phyloP scores from a whole-genome alignment of 1,140 invertebrate species.

The Drosophila ironensis region DNA sequence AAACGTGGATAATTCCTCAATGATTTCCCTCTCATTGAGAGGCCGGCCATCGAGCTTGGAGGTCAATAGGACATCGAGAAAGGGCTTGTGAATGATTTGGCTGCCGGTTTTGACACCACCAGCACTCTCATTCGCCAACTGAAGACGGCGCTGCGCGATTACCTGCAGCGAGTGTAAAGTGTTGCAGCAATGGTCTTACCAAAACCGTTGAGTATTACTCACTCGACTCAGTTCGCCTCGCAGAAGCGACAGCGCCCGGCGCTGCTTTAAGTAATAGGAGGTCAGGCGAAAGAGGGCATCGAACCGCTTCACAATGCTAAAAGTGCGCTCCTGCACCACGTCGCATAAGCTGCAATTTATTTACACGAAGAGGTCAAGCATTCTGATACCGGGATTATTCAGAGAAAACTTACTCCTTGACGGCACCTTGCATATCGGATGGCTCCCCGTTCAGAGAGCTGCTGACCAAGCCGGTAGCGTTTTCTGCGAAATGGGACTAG shows the following conservation, averaged over 20 bases:
- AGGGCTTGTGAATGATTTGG: slow-evolving; percentile 32
- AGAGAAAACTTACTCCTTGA: slow-evolving; percentile 58
- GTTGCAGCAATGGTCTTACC: too few relatives aligned
- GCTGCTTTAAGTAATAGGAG: slow-evolving; percentile 69
- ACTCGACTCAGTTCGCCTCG: slow-evolving; percentile 50
- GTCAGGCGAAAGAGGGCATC: slow-evolving; percentile 71
- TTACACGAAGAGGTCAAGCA: not conserved
- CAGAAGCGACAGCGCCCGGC: slow-evolving; percentile 48
- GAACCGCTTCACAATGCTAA: slow-evolving; percentile 76
- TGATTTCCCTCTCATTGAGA: slow-evolving; percentile 86
- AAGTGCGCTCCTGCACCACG: slow-evolving; percentile 70
- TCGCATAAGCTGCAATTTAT: slow-evolving; percentile 53
- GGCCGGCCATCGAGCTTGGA: slow-evolving; percentile 83
- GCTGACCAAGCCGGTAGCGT: slow-evolving; percentile 60
- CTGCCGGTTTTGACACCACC: not conserved
- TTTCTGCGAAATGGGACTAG: slow-evolving; percentile 41
- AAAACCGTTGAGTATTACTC: not conserved
- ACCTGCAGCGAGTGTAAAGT: slow-evolving; percentile 28
- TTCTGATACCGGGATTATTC: not conserved
- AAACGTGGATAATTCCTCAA: slow-evolving; percentile 88
- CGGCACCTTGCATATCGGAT: slow-evolving; percentile 65
- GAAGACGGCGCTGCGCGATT: slow-evolving; percentile 38
- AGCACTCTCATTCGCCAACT: slow-evolving; percentile 2
- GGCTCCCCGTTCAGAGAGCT: slow-evolving; percentile 62
- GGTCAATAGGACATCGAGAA: slow-evolving; percentile 63